Conservation (phyloP, 2,888 invertebrate genomes). For the Colostygia pectinataria region DNA sequence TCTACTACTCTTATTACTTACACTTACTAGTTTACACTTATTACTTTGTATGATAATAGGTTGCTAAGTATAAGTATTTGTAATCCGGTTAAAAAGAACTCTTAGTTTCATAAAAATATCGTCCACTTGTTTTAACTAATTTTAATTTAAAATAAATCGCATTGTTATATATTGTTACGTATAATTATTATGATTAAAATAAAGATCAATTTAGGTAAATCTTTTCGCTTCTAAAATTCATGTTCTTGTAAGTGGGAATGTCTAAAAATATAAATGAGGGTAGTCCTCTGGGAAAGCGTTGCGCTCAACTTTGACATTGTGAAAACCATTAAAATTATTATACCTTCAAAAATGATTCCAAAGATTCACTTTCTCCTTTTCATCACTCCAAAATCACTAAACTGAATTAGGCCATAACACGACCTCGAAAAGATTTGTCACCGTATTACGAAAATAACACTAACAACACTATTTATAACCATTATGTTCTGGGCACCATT, state of each 20-base stretch:
- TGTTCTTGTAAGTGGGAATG: neutral
- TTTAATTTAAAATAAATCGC: too few species aligned
- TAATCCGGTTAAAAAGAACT: too few species aligned
- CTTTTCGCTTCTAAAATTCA: too few species aligned
- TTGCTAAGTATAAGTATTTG: too few species aligned
- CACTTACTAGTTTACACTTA: too few species aligned
- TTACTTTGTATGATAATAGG: too few species aligned
- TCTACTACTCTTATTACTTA: too few species aligned
- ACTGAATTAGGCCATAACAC: constrained; percentile 37
- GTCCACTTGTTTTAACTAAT: too few species aligned
- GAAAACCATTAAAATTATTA: neutral
- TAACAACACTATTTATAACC: constrained; percentile 62
- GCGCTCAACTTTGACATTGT: neutral
- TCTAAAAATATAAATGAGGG: constrained; percentile 24
- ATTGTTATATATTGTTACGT: too few species aligned
- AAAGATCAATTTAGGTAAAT: too few species aligned
- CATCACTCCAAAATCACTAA: constrained; percentile 47
- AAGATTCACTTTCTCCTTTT: constrained; percentile 47
- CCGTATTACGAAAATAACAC: constrained; percentile 58
- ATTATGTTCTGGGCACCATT: constrained; percentile 43
- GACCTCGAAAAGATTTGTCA: constrained; percentile 58
- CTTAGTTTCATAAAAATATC: too few species aligned
- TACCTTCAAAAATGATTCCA: constrained; percentile 14
- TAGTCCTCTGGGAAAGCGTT: constrained; percentile 2
- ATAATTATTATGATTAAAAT: too few species aligned